Evolutionary conservation across 2,797 vertebrate genomes (phyloP), one percentile per base, ranked within the genome.

Genomic region (Premnoplex brunnescens): DNA sequence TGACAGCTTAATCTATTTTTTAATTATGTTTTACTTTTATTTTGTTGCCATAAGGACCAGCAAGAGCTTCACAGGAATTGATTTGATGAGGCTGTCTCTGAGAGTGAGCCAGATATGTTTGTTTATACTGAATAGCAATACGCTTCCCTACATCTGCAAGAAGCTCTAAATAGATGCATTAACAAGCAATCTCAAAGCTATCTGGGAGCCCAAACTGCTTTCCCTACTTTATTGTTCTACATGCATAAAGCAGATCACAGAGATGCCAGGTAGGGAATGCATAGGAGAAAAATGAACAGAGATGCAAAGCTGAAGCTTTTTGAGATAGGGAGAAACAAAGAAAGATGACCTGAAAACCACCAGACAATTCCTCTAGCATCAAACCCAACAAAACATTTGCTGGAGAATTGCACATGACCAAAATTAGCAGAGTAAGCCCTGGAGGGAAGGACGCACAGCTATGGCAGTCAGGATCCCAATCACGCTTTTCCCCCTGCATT

Each of bases 291-390:
- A 84, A 85, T 5, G 3, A 64, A 17, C 0, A 0, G 26, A 93
- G 34, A 23, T n/a, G 54, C 16, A 74, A 88, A 60, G 30, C 7
- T 14, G 1, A 34, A 79, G 9, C 10, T 74, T 74, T 80, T 58
- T 0, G 1, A 4, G 2, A 24, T 8, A 21, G n/a, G 23, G 6
- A 60, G 72, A 73, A 48, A 11, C 4, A 49, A 6, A 23, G 30
- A 74, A 84, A 75, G 27, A 75, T n/a, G 22, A 85, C 34, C 10
- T 74, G 62, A 86, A 72, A 86, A 86, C n/a, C 10, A 54, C 10
- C 34, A 44, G 22, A 26, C 10, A 36, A 32, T 39, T 82, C 23
- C n/a, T 39, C 27, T n/a, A 44, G 5, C 43, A 17, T 37, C 76
- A 49, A 82, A 75, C 51, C 6, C 20, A 59, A 36, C 10, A 73